phyloP scores from a whole-genome alignment of 2,113 vertebrate genomes.

The Cathartes aura region DNA sequence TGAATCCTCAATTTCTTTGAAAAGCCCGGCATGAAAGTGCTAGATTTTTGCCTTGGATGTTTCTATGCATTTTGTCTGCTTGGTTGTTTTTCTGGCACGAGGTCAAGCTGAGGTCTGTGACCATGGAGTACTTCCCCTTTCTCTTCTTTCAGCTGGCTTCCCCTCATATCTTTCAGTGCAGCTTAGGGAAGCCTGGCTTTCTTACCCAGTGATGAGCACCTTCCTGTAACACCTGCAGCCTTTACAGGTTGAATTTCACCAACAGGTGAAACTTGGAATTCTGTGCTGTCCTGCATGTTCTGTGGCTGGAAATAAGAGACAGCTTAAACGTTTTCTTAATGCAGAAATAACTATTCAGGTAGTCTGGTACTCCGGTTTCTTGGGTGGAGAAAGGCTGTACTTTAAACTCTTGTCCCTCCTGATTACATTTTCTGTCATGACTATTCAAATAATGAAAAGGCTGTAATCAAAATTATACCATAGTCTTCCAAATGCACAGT shows the following conservation, averaged over 20 bases:
- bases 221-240: neutral
- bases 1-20: neutral
- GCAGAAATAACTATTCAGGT: neutral
- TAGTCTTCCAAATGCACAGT: neutral
- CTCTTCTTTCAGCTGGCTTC: neutral
- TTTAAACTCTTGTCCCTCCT: neutral
- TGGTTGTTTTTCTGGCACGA: neutral
- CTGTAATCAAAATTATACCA: slow-evolving; percentile 1
- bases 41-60: neutral
- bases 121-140: neutral
- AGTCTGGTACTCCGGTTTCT: neutral
- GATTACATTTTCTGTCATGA: neutral
- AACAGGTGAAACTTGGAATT: neutral
- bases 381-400: neutral
- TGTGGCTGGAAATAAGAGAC: neutral
- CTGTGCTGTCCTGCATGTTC: neutral
- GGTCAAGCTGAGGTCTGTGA: neutral
- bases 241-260: too few relatives aligned
- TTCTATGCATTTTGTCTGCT: neutral
- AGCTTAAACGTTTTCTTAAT: neutral
- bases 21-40: neutral
- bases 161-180: neutral
- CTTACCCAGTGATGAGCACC: neutral
- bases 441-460: slow-evolving; percentile 10
- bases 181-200: neutral